These are phyloP conservation scores for Muricea muricata DNA, from an alignment of 92 coral and sea anemone genomes.

Conservation along the genomic window DNA sequence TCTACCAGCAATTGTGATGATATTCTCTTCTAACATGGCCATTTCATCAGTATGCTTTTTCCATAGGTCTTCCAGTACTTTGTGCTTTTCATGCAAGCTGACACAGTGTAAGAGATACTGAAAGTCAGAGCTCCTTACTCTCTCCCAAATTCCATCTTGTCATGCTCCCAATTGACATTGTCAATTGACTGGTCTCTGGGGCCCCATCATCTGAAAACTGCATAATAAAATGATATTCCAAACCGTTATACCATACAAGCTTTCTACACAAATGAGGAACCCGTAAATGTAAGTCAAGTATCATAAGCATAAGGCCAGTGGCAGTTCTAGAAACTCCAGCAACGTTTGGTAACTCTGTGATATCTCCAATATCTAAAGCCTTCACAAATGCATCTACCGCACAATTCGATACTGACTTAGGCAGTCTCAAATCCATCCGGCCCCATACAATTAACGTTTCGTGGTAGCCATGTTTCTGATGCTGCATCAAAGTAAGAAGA, in stretches of 20 bases:
- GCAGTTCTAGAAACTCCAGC: conserved; percentile 75
- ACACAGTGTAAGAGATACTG: conserved; percentile 75
- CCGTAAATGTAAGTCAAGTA: conserved; percentile 58
- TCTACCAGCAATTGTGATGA: conserved; percentile 46
- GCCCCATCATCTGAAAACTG: conserved; percentile 77
- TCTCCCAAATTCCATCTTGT: conserved; percentile 73
- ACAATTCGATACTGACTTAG: conserved; percentile 43
- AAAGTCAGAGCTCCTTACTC: conserved; percentile 70
- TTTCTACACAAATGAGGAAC: conserved; percentile 48
- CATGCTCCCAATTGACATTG: conserved; percentile 73
- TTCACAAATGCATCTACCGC: conserved; percentile 68
- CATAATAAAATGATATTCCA: conserved; percentile 47
- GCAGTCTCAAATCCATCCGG: conserved; percentile 48
- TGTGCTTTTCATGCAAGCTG: conserved; percentile 65
- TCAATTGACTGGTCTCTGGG: conserved; percentile 73
- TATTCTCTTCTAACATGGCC: conserved; percentile 75
- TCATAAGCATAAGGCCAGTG: conserved; percentile 71
- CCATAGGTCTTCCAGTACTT: conserved; percentile 71
- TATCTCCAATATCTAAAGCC: conserved; percentile 52
- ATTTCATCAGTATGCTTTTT: conserved; percentile 74
- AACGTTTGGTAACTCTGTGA: conserved; percentile 42
- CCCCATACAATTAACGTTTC: conserved; percentile 68
- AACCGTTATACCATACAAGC: conserved; percentile 65
- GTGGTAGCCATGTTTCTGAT: conserved; percentile 63
- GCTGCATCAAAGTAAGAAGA: conserved; percentile 65